Conservation (phyloP, 2,888 invertebrate species). For the Plebejus melissa region DNA sequence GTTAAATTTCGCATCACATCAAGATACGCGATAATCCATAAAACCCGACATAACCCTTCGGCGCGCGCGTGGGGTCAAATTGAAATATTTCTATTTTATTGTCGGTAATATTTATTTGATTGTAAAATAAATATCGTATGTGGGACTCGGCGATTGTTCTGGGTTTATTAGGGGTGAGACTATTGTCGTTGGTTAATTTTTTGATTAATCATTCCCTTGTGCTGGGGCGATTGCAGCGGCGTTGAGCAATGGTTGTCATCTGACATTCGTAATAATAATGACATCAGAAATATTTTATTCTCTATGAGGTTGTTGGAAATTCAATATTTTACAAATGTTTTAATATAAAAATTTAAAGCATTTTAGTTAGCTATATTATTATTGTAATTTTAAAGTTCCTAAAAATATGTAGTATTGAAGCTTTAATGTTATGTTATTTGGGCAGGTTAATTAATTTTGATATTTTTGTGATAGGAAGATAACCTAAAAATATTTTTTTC, state of each 20-base stretch:
- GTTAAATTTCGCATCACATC: constrained; percentile 74
- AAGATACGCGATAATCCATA: constrained; percentile 56
- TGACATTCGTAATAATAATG: constrained; percentile 5
- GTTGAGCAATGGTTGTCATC: constrained; percentile 24
- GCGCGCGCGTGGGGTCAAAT: constrained; percentile 69
- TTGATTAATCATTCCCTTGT: constrained; percentile 72
- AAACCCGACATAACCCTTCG: constrained; percentile 63
- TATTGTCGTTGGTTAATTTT: constrained; percentile 77
- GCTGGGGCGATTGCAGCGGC: constrained; percentile 53
- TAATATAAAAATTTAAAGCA: too few species aligned
- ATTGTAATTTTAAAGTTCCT: too few species aligned
- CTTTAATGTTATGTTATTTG: too few species aligned
- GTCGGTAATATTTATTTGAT: constrained; percentile 78
- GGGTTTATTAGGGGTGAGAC: constrained; percentile 65
- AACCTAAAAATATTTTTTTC: too few species aligned
- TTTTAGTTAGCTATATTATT: too few species aligned
- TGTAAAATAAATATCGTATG: constrained; percentile 76
- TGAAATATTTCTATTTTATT: constrained; percentile 78
- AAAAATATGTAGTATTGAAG: too few species aligned
- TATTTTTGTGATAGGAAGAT: too few species aligned
- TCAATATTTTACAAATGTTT: neutral
- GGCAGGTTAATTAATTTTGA: too few species aligned
- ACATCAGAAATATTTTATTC: neutral
- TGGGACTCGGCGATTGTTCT: constrained; percentile 72
- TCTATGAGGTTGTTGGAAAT: neutral